These are phyloP conservation scores for Zaprionus camerounensis DNA, from an alignment of 1,140 invertebrate genomes.

Conservation along the genomic window DNA sequence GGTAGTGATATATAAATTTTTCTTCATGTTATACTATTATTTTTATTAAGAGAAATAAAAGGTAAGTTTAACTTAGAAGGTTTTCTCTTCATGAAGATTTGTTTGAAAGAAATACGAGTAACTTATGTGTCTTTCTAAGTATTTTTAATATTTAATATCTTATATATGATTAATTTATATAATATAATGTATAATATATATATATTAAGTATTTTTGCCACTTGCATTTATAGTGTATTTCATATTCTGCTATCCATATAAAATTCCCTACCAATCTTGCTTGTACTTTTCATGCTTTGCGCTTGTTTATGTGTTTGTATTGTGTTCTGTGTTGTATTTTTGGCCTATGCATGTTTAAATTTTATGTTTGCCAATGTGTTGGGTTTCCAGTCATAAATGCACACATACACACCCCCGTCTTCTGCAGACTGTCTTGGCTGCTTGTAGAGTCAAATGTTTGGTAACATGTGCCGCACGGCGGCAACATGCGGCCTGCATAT, in stretches of 20 bases:
- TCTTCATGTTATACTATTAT: too few relatives aligned
- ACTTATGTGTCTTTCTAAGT: too few relatives aligned
- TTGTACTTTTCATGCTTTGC: constrained; percentile 42
- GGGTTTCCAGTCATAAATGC: constrained; percentile 65
- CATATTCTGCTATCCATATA: background rate
- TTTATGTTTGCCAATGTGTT: constrained; percentile 81
- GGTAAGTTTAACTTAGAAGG: too few relatives aligned
- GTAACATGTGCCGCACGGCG: constrained; percentile 70
- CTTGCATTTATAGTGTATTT: background rate
- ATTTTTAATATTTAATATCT: too few relatives aligned
- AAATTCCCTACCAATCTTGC: background rate
- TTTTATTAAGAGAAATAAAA: too few relatives aligned
- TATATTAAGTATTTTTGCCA: background rate
- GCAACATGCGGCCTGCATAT: constrained; percentile 75
- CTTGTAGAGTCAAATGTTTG: constrained; percentile 69
- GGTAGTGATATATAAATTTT: too few relatives aligned
- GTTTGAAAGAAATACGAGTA: too few relatives aligned
- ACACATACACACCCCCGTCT: constrained; percentile 12
- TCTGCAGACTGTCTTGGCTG: background rate
- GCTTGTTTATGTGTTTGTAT: constrained; percentile 61
- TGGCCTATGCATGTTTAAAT: constrained; percentile 82
- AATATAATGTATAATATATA: background rate
- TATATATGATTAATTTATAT: too few relatives aligned
- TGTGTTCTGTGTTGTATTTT: constrained; percentile 76
- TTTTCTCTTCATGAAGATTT: too few relatives aligned